These are phyloP conservation scores for Vidua macroura DNA, from an alignment of 2,113 vertebrate genomes.

Conservation along the genomic window DNA sequence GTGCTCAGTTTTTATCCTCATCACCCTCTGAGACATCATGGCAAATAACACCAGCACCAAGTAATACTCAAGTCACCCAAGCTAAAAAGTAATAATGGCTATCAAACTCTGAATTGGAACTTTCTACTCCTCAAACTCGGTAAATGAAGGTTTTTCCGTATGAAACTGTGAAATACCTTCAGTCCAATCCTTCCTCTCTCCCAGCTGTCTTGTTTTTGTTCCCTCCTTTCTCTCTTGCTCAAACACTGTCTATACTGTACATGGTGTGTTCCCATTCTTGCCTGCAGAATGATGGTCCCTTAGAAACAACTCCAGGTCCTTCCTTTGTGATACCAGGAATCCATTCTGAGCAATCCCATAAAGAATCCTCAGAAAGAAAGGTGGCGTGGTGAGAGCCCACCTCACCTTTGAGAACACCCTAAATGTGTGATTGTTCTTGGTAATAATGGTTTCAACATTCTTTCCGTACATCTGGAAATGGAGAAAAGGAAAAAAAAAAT, in stretches of 20 bases:
- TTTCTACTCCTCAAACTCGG: neutral
- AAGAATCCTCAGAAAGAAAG: neutral
- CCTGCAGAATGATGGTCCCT: neutral
- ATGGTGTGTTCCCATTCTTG: neutral
- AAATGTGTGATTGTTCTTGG: neutral
- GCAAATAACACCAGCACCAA: neutral
- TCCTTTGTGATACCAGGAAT: neutral
- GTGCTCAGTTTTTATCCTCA: neutral
- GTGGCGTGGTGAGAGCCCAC: neutral
- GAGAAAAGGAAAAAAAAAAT: neutral
- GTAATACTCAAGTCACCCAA: neutral
- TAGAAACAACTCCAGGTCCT: neutral
- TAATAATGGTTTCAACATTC: neutral
- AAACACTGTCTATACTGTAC: rapidly evolving
- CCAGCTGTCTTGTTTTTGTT: neutral
- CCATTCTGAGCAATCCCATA: neutral
- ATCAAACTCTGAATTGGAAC: neutral
- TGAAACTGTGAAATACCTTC: neutral
- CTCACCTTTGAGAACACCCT: neutral
- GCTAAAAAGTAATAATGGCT: neutral
- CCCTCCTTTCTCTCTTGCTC: neutral
- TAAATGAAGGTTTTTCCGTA: neutral
- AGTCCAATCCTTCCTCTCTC: neutral
- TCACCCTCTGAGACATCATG: neutral
- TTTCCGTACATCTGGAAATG: neutral